phyloP scores from a whole-genome alignment of 2,797 vertebrate species.

The Tympanoctomys barrerae region DNA sequence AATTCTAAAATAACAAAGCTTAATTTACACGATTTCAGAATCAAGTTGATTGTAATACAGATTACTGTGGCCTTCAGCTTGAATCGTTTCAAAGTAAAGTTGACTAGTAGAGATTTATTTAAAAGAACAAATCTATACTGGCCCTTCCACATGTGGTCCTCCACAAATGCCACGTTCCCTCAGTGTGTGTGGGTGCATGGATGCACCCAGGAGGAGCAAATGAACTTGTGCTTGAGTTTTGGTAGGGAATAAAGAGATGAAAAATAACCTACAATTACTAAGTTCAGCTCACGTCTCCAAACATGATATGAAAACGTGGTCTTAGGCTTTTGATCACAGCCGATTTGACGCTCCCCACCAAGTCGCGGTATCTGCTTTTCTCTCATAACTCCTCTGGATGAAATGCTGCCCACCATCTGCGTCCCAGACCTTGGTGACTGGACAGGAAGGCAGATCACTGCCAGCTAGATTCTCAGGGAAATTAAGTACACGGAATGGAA shows the following conservation, averaged over 20 bases:
- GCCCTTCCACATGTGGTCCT: not conserved
- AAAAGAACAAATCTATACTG: constrained; percentile 6
- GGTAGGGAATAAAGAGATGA: not conserved
- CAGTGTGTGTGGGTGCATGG: not conserved
- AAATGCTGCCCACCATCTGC: constrained; percentile 72
- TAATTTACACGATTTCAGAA: constrained; percentile 74
- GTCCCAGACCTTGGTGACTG: constrained; percentile 64
- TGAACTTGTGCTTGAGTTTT: not conserved
- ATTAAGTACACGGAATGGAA: constrained; percentile 80
- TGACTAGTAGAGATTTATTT: constrained; percentile 49
- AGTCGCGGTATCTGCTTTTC: constrained; percentile 30
- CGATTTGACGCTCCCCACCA: constrained; percentile 34
- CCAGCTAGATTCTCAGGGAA: constrained; percentile 76
- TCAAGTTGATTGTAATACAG: constrained; percentile 53
- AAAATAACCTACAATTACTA: not conserved
- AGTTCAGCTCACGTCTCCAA: constrained; percentile 17
- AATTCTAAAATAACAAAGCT: constrained; percentile 69
- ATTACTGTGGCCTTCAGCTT: not conserved
- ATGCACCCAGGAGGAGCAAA: not conserved
- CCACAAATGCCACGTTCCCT: constrained; percentile 4
- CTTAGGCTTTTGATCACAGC: constrained; percentile 25
- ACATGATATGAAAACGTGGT: constrained; percentile 10
- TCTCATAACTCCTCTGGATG: constrained; percentile 53
- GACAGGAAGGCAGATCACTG: constrained; percentile 62
- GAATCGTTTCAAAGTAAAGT: constrained; percentile 50